Evolutionary conservation across 2,888 invertebrate species (phyloP).

Genomic region (Phengaris alcon): DNA sequence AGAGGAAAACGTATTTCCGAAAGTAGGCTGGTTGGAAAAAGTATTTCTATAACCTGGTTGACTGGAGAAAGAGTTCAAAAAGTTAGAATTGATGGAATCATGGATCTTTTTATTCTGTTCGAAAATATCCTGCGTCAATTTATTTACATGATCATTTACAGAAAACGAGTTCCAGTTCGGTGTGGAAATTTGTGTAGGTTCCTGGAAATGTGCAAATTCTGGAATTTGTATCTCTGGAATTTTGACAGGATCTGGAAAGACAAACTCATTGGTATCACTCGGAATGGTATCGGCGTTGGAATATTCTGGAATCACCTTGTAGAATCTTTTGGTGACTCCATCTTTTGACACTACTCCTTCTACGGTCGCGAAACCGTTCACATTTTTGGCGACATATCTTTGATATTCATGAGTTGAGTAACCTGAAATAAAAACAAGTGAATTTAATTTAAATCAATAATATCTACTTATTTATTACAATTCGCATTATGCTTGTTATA

Average conservation of each 20-base stretch:
- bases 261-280: neutral
- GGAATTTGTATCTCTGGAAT: constrained; percentile 8
- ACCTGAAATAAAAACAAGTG: constrained; percentile 4
- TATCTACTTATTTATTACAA: too few species aligned
- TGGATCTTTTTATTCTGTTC: constrained; percentile 16
- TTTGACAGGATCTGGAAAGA: constrained; percentile 4
- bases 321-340: neutral
- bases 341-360: constrained; percentile 8
- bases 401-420: constrained; percentile 1
- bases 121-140: neutral
- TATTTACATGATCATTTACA: neutral
- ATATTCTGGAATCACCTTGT: constrained; percentile 13
- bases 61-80: neutral
- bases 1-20: neutral
- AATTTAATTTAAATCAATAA: too few species aligned
- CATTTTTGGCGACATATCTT: neutral
- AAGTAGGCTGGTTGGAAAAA: neutral
- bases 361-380: neutral
- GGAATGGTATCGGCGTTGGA: constrained; percentile 3
- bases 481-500: too few species aligned
- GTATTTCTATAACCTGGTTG: neutral
- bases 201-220: neutral
- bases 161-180: neutral
- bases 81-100: constrained; percentile 8
- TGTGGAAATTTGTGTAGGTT: neutral